phyloP scores from a whole-genome alignment of 1,140 invertebrate genomes.

The Varroa destructor region DNA sequence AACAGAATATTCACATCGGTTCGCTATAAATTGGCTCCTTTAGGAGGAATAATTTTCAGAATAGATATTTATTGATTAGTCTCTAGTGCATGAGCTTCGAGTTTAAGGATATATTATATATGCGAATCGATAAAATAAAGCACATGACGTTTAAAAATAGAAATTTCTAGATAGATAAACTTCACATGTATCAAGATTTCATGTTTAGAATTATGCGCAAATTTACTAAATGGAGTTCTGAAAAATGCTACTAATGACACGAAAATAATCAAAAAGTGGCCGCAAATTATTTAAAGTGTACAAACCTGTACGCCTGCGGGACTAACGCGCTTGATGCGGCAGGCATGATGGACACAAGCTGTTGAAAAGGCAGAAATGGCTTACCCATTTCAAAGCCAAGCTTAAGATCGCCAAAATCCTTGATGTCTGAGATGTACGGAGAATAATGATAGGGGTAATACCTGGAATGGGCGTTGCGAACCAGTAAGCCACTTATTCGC shows the following conservation, averaged over 20 bases:
- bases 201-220: too few species aligned
- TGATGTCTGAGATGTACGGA: constrained; percentile 84
- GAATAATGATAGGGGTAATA: constrained; percentile 87
- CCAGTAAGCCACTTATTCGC: too few species aligned
- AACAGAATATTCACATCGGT: too few species aligned
- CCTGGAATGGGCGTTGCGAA: not conserved
- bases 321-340: constrained; percentile 59
- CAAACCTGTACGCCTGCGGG: constrained; percentile 59
- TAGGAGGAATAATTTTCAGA: too few species aligned
- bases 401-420: constrained; percentile 51
- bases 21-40: too few species aligned
- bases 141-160: not conserved
- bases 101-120: not conserved
- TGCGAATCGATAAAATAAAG: too few species aligned
- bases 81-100: too few species aligned
- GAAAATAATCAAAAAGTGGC: too few species aligned
- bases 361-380: constrained; percentile 87
- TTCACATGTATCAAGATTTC: not conserved
- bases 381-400: constrained; percentile 61
- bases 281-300: not conserved
- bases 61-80: too few species aligned
- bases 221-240: too few species aligned
- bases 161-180: not conserved
- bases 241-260: too few species aligned
- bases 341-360: constrained; percentile 80